A percentile compares a stretch with the other conserved stretches of the same genome.
Evolutionary conservation across 2,888 invertebrate species (phyloP).

Genomic region (Amphipoea oculea): DNA sequence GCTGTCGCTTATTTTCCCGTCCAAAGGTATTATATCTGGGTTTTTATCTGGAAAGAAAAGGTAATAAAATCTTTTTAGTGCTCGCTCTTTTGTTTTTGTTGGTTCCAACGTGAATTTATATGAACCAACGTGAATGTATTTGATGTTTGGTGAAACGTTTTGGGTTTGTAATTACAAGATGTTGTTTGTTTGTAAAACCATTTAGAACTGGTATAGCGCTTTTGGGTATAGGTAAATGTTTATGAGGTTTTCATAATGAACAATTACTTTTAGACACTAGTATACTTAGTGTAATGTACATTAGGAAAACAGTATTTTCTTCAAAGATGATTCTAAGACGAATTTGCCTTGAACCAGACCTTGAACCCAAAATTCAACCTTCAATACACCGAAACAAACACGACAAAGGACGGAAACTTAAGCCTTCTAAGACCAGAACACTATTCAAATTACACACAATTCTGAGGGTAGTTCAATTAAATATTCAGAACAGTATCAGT

Average conservation of each 20-base stretch:
- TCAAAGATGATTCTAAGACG: not conserved
- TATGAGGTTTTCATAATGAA: not conserved
- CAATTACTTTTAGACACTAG: not conserved
- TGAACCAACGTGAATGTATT: conserved; percentile 32
- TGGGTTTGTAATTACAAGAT: conserved; percentile 19
- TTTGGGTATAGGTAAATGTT: not conserved
- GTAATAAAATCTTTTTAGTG: conserved; percentile 57
- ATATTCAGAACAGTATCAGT: conserved; percentile 63
- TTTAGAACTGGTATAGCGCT: not conserved
- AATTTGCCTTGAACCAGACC: conserved; percentile 7
- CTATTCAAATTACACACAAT: conserved; percentile 56
- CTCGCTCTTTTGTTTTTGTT: conserved; percentile 46
- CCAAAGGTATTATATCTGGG: conserved; percentile 88
- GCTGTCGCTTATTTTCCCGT: conserved; percentile 87
- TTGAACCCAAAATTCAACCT: conserved; percentile 12
- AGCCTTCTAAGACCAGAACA: conserved; percentile 28
- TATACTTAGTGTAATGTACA: too few species aligned
- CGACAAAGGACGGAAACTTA: conserved; percentile 21
- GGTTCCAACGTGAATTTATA: conserved; percentile 40
- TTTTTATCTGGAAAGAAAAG: conserved; percentile 84
- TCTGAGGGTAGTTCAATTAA: conserved; percentile 42
- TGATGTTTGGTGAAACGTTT: conserved; percentile 35
- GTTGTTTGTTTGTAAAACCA: conserved; percentile 26
- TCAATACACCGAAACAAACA: conserved; percentile 11
- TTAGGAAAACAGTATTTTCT: not conserved